A percentile compares a stretch with the other conserved stretches of the same genome.
phyloP scores from a whole-genome alignment of 2,888 invertebrate genomes.

The Thecophora atra region DNA sequence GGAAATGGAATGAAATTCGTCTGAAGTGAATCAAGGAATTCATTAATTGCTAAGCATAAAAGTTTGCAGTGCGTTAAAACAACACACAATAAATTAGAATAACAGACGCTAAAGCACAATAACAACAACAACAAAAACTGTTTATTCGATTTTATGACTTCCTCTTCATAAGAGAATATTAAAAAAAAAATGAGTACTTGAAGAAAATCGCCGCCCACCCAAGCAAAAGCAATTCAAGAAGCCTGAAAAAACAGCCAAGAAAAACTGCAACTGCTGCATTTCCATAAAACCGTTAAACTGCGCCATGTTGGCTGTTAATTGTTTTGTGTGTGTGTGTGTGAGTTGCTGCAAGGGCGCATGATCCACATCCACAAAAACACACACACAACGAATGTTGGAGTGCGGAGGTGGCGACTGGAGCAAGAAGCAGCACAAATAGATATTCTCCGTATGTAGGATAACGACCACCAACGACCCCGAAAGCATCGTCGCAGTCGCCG shows the following conservation, averaged over 20 bases:
- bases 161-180: not conserved
- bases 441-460: conserved; percentile 64
- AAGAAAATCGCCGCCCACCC: conserved; percentile 15
- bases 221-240: not conserved
- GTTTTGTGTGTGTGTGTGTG: conserved; percentile 25
- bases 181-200: not conserved
- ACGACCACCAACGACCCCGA: conserved; percentile 64
- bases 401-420: not conserved
- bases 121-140: too few relatives aligned
- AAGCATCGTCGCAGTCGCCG: not conserved
- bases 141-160: conserved; percentile 12
- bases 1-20: too few relatives aligned
- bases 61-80: too few relatives aligned
- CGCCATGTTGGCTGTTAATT: conserved; percentile 26
- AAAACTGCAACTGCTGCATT: too few relatives aligned
- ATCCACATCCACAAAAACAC: conserved; percentile 30
- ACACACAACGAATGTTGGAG: conserved; percentile 7
- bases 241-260: not conserved
- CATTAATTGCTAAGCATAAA: too few relatives aligned
- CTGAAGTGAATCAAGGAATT: too few relatives aligned
- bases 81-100: too few relatives aligned
- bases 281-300: conserved; percentile 2
- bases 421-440: conserved; percentile 36
- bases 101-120: too few relatives aligned
- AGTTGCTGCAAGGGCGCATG: conserved; percentile 33